Evolutionary conservation across 1,140 invertebrate species (phyloP).

Genomic region (Drosophila cardini): DNA sequence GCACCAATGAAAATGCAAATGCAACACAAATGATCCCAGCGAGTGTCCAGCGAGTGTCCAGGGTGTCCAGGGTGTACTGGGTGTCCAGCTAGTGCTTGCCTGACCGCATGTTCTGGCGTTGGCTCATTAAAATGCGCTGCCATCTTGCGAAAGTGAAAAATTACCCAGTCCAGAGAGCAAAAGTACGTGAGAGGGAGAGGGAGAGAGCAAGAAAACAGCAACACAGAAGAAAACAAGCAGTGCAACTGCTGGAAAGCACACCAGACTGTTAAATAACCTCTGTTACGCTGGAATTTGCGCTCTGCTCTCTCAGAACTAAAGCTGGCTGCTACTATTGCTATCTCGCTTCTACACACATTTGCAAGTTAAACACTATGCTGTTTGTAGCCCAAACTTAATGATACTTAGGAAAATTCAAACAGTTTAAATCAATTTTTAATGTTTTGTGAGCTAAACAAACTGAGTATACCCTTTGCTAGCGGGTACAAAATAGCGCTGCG

Average conservation of each 20-base stretch:
- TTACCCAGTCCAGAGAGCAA: slow-evolving; percentile 59
- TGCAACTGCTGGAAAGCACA: not conserved
- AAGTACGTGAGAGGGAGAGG: slow-evolving; percentile 28
- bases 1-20: slow-evolving; percentile 82
- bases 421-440: too few species aligned
- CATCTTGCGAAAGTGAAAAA: slow-evolving; percentile 83
- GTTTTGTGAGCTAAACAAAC: too few species aligned
- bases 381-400: too few species aligned
- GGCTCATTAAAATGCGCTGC: slow-evolving; percentile 82
- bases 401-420: too few species aligned
- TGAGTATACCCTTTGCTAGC: too few species aligned
- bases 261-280: fast-evolving
- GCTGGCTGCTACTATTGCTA: too few species aligned
- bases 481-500: not conserved
- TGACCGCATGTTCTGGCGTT: slow-evolving; percentile 36
- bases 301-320: too few species aligned
- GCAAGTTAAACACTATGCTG: too few species aligned
- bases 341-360: too few species aligned
- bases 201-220: slow-evolving; percentile 11
- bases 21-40: slow-evolving; percentile 66
- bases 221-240: not conserved
- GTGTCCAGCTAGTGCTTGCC: slow-evolving; percentile 26
- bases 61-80: slow-evolving; percentile 4
- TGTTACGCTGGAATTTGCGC: too few species aligned
- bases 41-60: slow-evolving; percentile 25